Base-by-base conservation (phyloP, 2,113 vertebrate species). In the Pontoporia blainvillei region DNA sequence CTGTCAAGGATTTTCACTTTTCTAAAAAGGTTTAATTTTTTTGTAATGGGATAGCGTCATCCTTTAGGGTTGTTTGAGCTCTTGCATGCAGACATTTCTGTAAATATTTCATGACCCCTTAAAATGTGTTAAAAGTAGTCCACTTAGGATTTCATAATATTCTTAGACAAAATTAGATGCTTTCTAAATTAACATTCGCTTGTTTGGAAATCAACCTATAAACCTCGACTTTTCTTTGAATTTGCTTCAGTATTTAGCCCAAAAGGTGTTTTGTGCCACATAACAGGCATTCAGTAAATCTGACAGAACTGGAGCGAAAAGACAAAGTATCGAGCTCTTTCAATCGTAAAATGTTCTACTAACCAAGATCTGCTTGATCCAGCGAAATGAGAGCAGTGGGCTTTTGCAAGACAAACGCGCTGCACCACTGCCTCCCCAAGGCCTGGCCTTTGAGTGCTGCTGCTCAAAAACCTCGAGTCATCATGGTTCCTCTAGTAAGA, bases 391-490 rank as follows among this genome's bases (percentile, higher is more conserved):
- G 49, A 72, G n/a, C 49, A n/a, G 21, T 8, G 27, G 73, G 90
- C 75, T 62, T 69, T 64, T 29, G 17, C 72, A 90, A 78, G 34
- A 54, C n/a, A 31, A 91, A 59, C 2, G 2, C 0, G 15, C 27
- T 84, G 66, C 94, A 66, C 34, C 72, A 96, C 93, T 95, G 96
- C 94, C 94, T 69, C 97, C 93, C 97, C 86, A 91, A 96, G 96
- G 96, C 96, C 64, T 64, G 34, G 73, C 36, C 29, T 31, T 34
- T 25, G 41, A 72, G 49, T 23, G 79, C 94, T 34, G 39, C 46
- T 90, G 76, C 52, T 81, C 76, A 81, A 97, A 98, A 97, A 98
- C 8, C 91, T 76, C 14, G 15, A 87, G 97, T 98, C 98, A 98
- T 97, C 96, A 97, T 94, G 93, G 97, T 87, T 72, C 79, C 91